A percentile compares a stretch with the other conserved stretches of the same genome.
These are phyloP conservation scores for Drosophila pseudotalamancana DNA, from an alignment of 2,888 invertebrate species.

Conservation along the genomic window DNA sequence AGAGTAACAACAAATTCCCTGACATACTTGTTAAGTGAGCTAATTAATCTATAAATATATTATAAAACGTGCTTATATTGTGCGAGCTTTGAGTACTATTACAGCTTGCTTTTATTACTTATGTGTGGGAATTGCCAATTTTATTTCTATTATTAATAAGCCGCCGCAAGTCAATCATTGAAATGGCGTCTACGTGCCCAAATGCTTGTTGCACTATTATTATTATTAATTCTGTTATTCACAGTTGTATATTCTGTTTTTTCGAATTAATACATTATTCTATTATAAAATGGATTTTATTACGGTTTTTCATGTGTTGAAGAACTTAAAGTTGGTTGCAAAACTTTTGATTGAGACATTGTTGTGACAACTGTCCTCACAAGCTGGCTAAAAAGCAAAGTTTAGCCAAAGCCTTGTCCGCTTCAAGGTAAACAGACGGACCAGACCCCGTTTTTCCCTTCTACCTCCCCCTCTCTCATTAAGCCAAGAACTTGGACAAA, in stretches of 20 bases:
- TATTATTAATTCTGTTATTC: constrained; percentile 1
- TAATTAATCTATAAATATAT: neutral
- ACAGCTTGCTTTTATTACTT: neutral
- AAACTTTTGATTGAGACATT: constrained; percentile 41
- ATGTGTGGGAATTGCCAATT: constrained; percentile 13
- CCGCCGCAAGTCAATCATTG: constrained; percentile 9
- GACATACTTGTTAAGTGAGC: constrained; percentile 8
- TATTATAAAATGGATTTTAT: neutral
- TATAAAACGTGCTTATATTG: constrained; percentile 37
- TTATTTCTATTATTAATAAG: constrained; percentile 18
- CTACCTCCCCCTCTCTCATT: neutral
- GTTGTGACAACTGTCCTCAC: constrained; percentile 37
- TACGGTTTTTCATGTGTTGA: neutral
- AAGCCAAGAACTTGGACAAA: constrained; percentile 40
- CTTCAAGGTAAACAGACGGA: constrained; percentile 42
- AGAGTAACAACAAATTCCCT: neutral
- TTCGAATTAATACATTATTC: constrained; percentile 4
- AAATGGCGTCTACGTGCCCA: constrained; percentile 35
- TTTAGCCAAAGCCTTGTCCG: constrained; percentile 33
- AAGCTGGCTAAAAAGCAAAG: constrained; percentile 36
- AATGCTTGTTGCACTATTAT: constrained; percentile 9
- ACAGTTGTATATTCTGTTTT: constrained; percentile 1
- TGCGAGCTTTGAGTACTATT: neutral
- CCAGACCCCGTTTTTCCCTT: neutral
- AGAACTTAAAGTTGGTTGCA: neutral